These are phyloP conservation scores for Neogale vison DNA, from an alignment of 2,113 vertebrate genomes.

Conservation along the genomic window DNA sequence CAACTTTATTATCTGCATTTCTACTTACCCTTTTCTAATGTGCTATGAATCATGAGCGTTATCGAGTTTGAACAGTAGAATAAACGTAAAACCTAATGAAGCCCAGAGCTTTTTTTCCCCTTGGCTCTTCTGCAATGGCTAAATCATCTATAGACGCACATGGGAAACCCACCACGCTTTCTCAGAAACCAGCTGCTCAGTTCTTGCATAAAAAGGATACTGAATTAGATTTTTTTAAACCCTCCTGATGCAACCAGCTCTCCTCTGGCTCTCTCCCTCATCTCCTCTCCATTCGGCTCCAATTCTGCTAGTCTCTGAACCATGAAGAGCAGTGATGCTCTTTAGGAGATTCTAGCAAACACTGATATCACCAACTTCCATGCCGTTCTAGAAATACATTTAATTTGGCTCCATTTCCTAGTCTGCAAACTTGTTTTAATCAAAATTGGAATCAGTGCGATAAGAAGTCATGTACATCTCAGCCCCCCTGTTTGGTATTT, in stretches of 20 bases:
- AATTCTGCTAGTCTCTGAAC: constrained; percentile 65
- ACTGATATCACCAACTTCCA: constrained; percentile 60
- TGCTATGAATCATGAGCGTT: not conserved
- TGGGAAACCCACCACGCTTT: not conserved
- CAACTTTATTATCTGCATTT: not conserved
- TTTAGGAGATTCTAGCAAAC: constrained; percentile 58
- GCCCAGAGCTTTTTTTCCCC: not conserved
- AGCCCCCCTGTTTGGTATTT: constrained; percentile 56
- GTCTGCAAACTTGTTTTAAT: constrained; percentile 63
- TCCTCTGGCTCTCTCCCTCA: not conserved
- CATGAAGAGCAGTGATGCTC: constrained; percentile 55
- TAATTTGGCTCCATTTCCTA: constrained; percentile 71
- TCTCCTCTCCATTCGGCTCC: constrained; percentile 26
- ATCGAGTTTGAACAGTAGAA: not conserved
- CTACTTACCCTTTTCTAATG: not conserved
- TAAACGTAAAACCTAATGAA: not conserved
- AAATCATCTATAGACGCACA: not conserved
- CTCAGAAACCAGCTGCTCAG: not conserved
- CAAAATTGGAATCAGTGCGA: constrained; percentile 69
- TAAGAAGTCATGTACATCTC: constrained; percentile 70
- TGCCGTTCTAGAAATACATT: constrained; percentile 62
- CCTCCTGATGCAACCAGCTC: not conserved
- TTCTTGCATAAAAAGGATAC: constrained; percentile 19
- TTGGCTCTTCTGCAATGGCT: not conserved
- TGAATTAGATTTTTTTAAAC: constrained; percentile 32